Base-by-base conservation (phyloP, 2,888 invertebrate genomes). In the Tipula lateralis region DNA sequence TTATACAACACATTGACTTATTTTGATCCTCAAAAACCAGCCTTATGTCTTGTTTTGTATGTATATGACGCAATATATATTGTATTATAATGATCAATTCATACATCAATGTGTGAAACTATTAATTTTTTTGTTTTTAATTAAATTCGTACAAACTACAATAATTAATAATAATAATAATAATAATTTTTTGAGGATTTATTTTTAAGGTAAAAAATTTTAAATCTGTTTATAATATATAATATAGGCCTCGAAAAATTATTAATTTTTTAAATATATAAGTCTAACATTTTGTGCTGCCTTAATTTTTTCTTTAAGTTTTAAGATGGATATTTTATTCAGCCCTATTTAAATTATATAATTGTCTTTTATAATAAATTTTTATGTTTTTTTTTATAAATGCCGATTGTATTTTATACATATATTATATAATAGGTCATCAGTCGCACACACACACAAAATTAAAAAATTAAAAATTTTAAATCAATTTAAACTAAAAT, bases 81-180 rank as follows among this genome's bases (percentile, higher is more conserved):
- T 13, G 13, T 39, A 39, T 9, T 66, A 66, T 24, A 24, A 66
- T 66, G 66, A 66, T 66, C 66, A 66, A 66, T 24, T 66, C 2
- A 66, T 66, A 66, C 9, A 24, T 24, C 66, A 66, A 66, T 66
- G 66, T 66, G 66, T 66, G 66, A 66, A 66, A 66, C 12, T 66
- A 66, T 66, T 66, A 44, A n/a, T n/a, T 16, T 50, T 5, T 50
- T 50, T 44, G 3, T 66, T 66, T 66, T 66, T 24, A 66, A 9
- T 66, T 66, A 66, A 66, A 66, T 66, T 66, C 66, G 66, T 66
- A 66, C 66, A 66, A 66, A 66, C 66, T 66, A 66, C 66, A 66
- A 66, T 19, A 66, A 24, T 66, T 66, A 19, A 66, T 66, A 66
- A 24, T 19, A 50, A 66, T 66, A 66, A 24, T 19, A 50, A 50